Conservation (phyloP, 2,888 invertebrate species). For the Oxytorus armatus region DNA sequence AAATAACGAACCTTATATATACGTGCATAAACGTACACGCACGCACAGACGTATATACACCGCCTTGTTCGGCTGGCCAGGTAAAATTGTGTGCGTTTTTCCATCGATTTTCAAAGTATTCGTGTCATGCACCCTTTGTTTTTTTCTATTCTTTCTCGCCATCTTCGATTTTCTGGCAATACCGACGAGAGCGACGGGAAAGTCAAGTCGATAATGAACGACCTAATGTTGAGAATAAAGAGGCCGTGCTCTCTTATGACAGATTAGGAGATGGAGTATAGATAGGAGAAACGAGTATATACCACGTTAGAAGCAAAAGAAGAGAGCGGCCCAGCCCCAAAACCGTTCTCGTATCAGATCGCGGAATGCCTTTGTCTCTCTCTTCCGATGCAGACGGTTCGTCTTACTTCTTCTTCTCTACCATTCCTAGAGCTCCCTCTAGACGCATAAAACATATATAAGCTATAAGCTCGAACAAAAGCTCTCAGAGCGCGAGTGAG, state of each 20-base stretch:
- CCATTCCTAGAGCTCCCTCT: constrained; percentile 4
- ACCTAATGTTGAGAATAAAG: constrained; percentile 41
- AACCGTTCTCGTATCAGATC: constrained; percentile 62
- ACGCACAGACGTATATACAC: neutral
- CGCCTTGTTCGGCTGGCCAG: constrained; percentile 6
- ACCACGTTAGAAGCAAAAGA: constrained; percentile 11
- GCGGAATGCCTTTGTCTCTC: constrained; percentile 58
- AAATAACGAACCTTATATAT: constrained; percentile 59
- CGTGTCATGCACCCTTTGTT: neutral
- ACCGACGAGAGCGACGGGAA: neutral
- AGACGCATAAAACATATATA: neutral
- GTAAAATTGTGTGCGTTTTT: constrained; percentile 16
- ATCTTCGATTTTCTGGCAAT: constrained; percentile 37
- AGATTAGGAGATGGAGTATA: neutral
- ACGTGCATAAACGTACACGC: neutral
- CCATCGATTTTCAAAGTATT: constrained; percentile 34
- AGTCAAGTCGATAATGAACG: constrained; percentile 34
- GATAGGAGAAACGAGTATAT: constrained; percentile 6
- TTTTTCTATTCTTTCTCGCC: constrained; percentile 5
- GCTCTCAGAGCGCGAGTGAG: constrained; percentile 16
- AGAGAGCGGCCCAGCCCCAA: constrained; percentile 61
- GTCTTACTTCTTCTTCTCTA: constrained; percentile 19
- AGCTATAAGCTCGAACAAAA: too few species aligned
- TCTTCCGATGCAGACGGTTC: constrained; percentile 55
- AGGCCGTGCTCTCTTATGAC: constrained; percentile 22